Percentiles rank a stretch among this genome's conserved stretches.
phyloP scores from a whole-genome alignment of 2,113 vertebrate genomes.

The Helogale parvula region DNA sequence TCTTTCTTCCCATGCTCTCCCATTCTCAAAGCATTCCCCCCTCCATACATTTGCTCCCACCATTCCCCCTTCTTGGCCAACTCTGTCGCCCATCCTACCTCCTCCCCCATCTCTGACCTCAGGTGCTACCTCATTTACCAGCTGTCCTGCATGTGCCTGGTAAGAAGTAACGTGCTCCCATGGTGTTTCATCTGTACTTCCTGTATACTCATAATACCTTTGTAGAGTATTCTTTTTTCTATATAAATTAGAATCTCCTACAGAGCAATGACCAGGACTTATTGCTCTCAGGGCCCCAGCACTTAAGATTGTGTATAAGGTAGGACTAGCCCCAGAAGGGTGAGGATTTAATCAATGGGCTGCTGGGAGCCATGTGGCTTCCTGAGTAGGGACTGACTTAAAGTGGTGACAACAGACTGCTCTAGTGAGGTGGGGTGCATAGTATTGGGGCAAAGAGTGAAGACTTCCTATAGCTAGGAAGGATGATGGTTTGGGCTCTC shows the following conservation, averaged over 20 bases:
- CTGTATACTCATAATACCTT: background rate
- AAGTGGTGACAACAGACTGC: too few species aligned
- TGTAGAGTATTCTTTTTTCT: background rate
- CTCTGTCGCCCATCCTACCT: too few species aligned
- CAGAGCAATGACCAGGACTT: background rate
- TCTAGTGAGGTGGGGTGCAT: background rate
- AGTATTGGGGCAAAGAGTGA: background rate
- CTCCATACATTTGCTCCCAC: background rate
- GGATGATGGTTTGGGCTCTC: background rate
- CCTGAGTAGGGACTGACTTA: background rate
- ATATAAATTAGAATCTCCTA: background rate
- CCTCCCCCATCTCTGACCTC: background rate
- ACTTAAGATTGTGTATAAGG: background rate
- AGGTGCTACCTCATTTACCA: background rate
- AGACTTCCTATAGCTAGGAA: background rate
- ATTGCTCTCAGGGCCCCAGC: background rate
- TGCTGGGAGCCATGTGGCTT: background rate
- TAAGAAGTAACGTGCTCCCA: background rate
- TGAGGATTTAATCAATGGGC: background rate
- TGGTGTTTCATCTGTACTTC: background rate
- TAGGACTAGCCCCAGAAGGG: background rate
- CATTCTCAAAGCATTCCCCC: background rate
- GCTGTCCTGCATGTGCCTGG: background rate
- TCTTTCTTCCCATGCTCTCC: background rate
- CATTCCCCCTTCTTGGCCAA: background rate